Evolutionary conservation across 2,888 invertebrate genomes (phyloP).

Genomic region (Charanyca ferruginea): DNA sequence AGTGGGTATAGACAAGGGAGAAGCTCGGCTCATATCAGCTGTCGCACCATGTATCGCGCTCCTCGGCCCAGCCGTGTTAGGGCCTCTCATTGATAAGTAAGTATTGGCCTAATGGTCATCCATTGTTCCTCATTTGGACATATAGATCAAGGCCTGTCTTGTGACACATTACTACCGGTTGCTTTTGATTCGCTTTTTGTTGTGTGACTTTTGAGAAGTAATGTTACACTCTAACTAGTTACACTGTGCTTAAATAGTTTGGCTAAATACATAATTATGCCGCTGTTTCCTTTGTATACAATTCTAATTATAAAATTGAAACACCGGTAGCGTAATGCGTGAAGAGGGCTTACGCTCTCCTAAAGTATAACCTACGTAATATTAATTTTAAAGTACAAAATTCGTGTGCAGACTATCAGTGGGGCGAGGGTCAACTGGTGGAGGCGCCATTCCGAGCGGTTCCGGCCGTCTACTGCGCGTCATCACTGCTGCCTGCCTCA

Average conservation of each 20-base stretch:
- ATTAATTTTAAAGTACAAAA: not conserved
- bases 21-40: conserved; percentile 95
- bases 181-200: conserved; percentile 4
- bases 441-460: conserved; percentile 84
- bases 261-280: not conserved
- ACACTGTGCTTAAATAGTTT: not conserved
- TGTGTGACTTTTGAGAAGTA: not conserved
- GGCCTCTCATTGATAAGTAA: conserved; percentile 94
- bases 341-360: too few species aligned
- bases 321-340: too few species aligned
- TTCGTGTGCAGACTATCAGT: conserved; percentile 81
- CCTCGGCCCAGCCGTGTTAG: conserved; percentile 94
- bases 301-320: too few species aligned
- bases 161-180: conserved; percentile 12
- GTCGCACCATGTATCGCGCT: conserved; percentile 95
- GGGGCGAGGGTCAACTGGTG: conserved; percentile 88
- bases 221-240: not conserved
- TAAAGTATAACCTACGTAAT: too few species aligned
- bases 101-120: conserved; percentile 73
- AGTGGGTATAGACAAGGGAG: conserved; percentile 94
- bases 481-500: conserved; percentile 93
- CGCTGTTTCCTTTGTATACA: not conserved
- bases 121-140: conserved; percentile 36
- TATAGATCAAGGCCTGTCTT: conserved; percentile 27
- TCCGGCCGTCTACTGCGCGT: conserved; percentile 93